These are phyloP conservation scores for Oligia latruncula DNA, from an alignment of 2,888 invertebrate species.

Conservation along the genomic window DNA sequence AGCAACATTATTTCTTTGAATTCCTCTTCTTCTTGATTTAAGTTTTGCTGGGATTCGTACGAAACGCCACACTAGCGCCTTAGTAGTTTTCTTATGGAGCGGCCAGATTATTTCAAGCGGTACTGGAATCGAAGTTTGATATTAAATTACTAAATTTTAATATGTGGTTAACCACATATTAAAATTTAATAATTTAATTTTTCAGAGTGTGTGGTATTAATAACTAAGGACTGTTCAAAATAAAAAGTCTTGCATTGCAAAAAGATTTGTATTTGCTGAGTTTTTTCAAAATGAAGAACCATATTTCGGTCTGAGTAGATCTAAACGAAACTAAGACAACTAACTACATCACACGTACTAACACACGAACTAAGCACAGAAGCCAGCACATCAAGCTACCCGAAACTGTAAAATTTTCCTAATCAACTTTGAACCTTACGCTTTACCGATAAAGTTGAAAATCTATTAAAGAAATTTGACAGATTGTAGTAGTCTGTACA, in stretches of 20 bases:
- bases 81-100: not conserved
- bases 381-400: too few relatives aligned
- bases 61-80: not conserved
- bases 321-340: too few relatives aligned
- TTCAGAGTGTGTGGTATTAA: not conserved
- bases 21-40: not conserved
- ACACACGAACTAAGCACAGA: too few relatives aligned
- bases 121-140: not conserved
- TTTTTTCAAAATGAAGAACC: not conserved
- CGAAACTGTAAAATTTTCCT: too few relatives aligned
- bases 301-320: not conserved
- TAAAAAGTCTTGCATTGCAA: not conserved
- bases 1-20: not conserved
- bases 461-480: too few relatives aligned
- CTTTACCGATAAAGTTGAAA: too few relatives aligned
- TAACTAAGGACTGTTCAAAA: not conserved
- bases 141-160: not conserved
- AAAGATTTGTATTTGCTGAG: too few relatives aligned
- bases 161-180: not conserved
- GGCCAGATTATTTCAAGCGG: not conserved
- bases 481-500: too few relatives aligned
- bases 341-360: too few relatives aligned
- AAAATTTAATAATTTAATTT: too few relatives aligned
- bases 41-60: not conserved
- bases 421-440: too few relatives aligned